Evolutionary conservation across 37 sponge, comb jelly and placozoan genomes (phyloP).

Genomic region (Spongilla lacustris): DNA sequence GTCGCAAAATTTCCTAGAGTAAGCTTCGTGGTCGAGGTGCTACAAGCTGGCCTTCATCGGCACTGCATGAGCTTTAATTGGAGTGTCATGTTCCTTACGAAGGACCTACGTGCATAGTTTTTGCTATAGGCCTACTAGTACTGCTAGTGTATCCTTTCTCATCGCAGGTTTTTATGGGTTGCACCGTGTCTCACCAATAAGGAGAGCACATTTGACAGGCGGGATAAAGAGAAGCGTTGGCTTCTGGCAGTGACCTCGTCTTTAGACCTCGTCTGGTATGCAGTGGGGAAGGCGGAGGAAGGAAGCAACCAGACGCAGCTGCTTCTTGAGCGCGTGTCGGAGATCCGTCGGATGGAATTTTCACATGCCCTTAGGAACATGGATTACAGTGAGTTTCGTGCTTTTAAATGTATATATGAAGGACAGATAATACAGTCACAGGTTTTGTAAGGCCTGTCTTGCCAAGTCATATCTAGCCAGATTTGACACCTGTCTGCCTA

Average conservation of each 20-base stretch:
- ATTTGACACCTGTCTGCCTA: too few species aligned
- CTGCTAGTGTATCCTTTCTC: not conserved
- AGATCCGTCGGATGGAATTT: slow-evolving; percentile 29
- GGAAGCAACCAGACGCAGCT: not conserved
- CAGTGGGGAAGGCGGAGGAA: not conserved
- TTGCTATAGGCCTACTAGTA: too few species aligned
- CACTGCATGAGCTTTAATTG: not conserved
- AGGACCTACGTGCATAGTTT: too few species aligned
- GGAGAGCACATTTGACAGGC: slow-evolving; percentile 33
- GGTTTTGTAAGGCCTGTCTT: not conserved
- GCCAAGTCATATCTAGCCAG: too few species aligned
- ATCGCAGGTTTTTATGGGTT: slow-evolving; percentile 41
- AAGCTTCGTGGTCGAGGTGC: slow-evolving; percentile 2
- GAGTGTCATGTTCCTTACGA: not conserved
- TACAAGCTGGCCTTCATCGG: not conserved
- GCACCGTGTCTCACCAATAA: slow-evolving; percentile 10
- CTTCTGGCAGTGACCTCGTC: slow-evolving; percentile 40
- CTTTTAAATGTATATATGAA: not conserved
- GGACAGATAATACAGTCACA: too few species aligned
- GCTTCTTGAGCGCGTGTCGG: slow-evolving; percentile 17
- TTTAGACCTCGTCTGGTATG: slow-evolving; percentile 36
- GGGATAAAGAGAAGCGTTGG: slow-evolving; percentile 19
- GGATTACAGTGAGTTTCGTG: slow-evolving; percentile 35
- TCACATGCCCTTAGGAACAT: slow-evolving; percentile 25
- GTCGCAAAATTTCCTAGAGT: slow-evolving; percentile 7